Evolutionary conservation across 2,888 invertebrate species (phyloP).

Genomic region (Tetragonula carbonaria): DNA sequence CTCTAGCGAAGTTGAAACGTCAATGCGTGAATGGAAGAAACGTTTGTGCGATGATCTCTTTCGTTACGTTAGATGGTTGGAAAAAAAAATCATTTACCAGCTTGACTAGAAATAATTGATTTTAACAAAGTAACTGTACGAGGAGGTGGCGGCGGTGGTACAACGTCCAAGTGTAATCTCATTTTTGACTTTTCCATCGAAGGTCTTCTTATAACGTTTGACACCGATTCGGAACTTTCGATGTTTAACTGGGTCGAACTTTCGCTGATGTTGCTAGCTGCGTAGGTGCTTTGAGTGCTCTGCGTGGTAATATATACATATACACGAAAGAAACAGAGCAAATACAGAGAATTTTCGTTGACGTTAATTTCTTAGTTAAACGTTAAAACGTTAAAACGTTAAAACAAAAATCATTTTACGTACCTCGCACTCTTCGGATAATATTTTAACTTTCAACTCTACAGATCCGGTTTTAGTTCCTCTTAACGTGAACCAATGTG

Average conservation of each 20-base stretch:
- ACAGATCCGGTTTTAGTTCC: conserved; percentile 84
- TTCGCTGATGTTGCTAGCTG: conserved; percentile 78
- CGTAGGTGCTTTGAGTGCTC: conserved; percentile 77
- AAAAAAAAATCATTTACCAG: conserved; percentile 65
- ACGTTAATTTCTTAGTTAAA: background rate
- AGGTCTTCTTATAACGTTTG: conserved; percentile 76
- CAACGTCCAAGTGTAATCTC: conserved; percentile 77
- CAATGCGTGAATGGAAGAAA: no score
- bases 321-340: no score
- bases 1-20: conserved; percentile 51
- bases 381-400: background rate
- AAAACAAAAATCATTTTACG: background rate
- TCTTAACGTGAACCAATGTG: conserved; percentile 83
- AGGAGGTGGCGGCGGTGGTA: conserved; percentile 81
- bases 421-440: conserved; percentile 82
- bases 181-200: conserved; percentile 80
- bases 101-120: conserved; percentile 71
- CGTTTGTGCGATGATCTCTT: background rate
- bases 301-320: conserved; percentile 26
- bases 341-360: background rate
- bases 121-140: conserved; percentile 80
- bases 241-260: conserved; percentile 68
- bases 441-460: conserved; percentile 83
- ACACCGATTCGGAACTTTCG: conserved; percentile 61
- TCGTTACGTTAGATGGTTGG: background rate